A percentile compares a stretch with the other conserved stretches of the same genome.
Conservation (phyloP, 2,797 vertebrate species). For the Silurus aristotelis region DNA sequence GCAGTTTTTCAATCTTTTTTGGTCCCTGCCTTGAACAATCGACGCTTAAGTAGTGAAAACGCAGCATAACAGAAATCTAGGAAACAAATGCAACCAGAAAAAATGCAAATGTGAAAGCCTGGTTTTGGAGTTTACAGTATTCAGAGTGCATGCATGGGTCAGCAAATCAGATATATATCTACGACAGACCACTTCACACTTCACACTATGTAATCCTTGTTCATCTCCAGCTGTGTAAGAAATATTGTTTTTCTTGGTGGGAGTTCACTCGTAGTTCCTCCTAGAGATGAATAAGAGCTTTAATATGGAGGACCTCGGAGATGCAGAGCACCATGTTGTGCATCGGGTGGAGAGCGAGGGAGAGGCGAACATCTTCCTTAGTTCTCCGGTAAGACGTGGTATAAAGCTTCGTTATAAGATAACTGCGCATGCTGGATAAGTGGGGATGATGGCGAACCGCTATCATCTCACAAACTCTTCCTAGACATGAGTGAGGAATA, state of each 20-base stretch:
- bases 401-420: conserved; percentile 14
- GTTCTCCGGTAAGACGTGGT: conserved; percentile 7
- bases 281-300: conserved; percentile 38
- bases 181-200: background rate
- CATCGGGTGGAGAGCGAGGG: background rate
- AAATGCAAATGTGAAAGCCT: background rate
- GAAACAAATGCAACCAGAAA: conserved; percentile 7
- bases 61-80: background rate
- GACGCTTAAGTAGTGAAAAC: background rate
- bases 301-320: conserved; percentile 27
- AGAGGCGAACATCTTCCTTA: background rate
- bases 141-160: background rate
- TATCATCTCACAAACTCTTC: conserved; percentile 17
- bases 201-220: background rate
- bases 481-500: conserved; percentile 9
- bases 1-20: background rate
- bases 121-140: conserved; percentile 1
- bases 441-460: conserved; percentile 25
- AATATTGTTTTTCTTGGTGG: conserved; percentile 22
- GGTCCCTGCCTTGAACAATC: background rate
- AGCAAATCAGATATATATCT: conserved; percentile 8
- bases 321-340: conserved; percentile 25
- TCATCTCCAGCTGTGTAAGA: conserved; percentile 11
- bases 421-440: conserved; percentile 4
- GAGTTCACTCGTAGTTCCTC: conserved; percentile 42